Base-by-base conservation (phyloP, 2,113 vertebrate genomes). In the Sorex araneus region DNA sequence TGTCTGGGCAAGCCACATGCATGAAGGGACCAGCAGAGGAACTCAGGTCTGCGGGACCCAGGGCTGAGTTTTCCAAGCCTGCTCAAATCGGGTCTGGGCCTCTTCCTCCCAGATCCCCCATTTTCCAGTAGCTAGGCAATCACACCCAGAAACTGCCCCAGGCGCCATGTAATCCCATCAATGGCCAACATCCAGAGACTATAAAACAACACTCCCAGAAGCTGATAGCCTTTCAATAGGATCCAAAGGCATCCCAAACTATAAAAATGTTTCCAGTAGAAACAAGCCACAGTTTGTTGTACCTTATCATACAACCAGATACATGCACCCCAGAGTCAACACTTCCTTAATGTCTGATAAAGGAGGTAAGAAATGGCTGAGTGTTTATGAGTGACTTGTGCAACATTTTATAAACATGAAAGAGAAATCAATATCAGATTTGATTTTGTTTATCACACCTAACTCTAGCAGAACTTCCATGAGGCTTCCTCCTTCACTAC, bases 381-480 rank as follows among this genome's bases (percentile, higher is more conserved):
- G 34, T 80, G 75, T 60, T 69, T 63, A 32, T 28, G 75, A 91
- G 50, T 84, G 30, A 76, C 45, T 83, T 70, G 19, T 43, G 47
- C 45, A 83, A 50, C 95, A 95, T 50, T 94, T 95, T 88, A 94
- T 45, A 85, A 92, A 88, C 75, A 76, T 1, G 6, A 92, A 94
- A 90, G 34, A 82, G 57, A 93, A 93, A 92, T 92, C 84, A 92
- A 60, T 85, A 91, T 50, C 75, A 90, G 54, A 89, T 13, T 21
- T 60, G 40, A 40, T 40, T 40, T 40, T n/a, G n/a, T n/a, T n/a
- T 40, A 40, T 40, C 7, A 81, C 83, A 87, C 60, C 40, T 66
- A 69, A 43, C 40, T 87, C 30, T 88, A 81, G 66, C 18, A 57
- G 63, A 5, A 85, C 40, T 87, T 92, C 71, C 23, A 27, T 43